phyloP scores from a whole-genome alignment of 2,888 invertebrate genomes.

The Subacronicta megacephala region DNA sequence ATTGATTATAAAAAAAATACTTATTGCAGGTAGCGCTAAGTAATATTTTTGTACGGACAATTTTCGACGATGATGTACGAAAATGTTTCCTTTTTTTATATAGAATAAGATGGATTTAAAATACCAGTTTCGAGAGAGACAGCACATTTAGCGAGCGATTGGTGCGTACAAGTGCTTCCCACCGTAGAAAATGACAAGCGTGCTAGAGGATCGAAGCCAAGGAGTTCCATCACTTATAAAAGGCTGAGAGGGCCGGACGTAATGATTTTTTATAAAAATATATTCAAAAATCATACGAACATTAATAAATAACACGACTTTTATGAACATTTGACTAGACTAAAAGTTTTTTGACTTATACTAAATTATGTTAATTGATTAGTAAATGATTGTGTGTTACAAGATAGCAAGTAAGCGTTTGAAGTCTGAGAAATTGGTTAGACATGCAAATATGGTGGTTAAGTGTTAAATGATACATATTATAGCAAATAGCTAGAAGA shows the following conservation, averaged over 20 bases:
- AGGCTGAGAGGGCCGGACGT: constrained; percentile 29
- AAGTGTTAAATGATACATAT: constrained; percentile 24
- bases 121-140: constrained; percentile 42
- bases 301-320: constrained; percentile 37
- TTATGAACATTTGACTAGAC: constrained; percentile 17
- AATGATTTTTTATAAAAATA: constrained; percentile 46
- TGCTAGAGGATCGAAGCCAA: constrained; percentile 36
- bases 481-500: constrained; percentile 37
- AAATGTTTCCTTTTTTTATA: neutral
- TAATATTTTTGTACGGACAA: neutral
- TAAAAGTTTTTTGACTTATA: neutral
- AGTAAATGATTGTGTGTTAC: constrained; percentile 33
- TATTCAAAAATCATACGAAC: constrained; percentile 49
- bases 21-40: too few relatives aligned
- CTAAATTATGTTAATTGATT: constrained; percentile 25
- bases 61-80: neutral
- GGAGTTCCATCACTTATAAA: constrained; percentile 19
- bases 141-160: constrained; percentile 67
- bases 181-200: constrained; percentile 47
- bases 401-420: constrained; percentile 36
- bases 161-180: constrained; percentile 56
- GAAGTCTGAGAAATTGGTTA: constrained; percentile 8
- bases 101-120: constrained; percentile 53
- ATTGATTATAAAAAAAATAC: too few relatives aligned
- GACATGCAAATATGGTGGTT: constrained; percentile 35